phyloP scores from a whole-genome alignment of 2,113 vertebrate genomes.

The Otus sunia region DNA sequence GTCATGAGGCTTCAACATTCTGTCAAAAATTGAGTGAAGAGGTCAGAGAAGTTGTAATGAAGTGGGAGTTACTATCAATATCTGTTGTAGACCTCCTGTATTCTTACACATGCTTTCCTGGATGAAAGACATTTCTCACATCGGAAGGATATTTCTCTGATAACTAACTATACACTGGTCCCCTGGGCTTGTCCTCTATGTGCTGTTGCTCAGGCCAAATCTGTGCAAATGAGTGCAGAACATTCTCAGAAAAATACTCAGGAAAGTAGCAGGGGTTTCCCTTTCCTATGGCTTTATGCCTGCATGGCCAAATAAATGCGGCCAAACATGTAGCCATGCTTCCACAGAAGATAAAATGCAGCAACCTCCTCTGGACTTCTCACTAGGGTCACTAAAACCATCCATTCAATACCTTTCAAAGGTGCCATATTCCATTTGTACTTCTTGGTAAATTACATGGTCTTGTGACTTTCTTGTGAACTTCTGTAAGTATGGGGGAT shows the following conservation, averaged over 20 bases:
- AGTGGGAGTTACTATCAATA: not conserved
- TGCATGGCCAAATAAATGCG: not conserved
- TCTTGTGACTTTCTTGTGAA: not conserved
- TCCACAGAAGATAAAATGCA: not conserved
- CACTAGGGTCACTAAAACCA: not conserved
- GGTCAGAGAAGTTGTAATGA: not conserved
- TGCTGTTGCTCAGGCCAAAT: not conserved
- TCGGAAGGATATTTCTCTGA: not conserved
- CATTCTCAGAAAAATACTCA: not conserved
- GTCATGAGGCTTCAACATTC: not conserved
- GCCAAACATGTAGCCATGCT: not conserved
- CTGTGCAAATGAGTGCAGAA: not conserved
- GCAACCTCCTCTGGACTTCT: not conserved
- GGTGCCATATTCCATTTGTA: not conserved
- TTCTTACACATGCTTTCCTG: not conserved
- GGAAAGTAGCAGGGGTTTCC: not conserved
- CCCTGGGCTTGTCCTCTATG: not conserved
- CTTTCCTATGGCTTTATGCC: not conserved
- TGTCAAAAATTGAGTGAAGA: not conserved
- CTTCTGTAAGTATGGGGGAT: not conserved
- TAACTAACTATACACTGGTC: not conserved
- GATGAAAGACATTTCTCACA: not conserved
- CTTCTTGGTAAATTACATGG: not conserved
- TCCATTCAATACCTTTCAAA: not conserved
- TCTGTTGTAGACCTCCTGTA: not conserved